Evolutionary conservation across 2,797 vertebrate species (phyloP), one percentile per base, ranked within the genome.

Genomic region (Loris lydekkerianus): DNA sequence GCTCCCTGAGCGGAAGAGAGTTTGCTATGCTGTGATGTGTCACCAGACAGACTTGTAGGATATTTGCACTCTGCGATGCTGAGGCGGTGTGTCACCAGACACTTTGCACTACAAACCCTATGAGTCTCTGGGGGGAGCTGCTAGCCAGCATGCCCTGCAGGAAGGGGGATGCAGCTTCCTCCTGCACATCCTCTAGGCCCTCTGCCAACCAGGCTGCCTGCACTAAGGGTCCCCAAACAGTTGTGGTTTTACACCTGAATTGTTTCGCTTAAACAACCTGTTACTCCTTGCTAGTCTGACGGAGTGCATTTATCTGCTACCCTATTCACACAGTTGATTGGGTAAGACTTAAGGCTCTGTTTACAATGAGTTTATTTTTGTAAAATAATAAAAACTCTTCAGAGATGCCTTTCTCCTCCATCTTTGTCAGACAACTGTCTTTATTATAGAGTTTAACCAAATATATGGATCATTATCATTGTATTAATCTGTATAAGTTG

Each of bases 331-430:
- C 8, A 75, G n/a, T 43, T 78, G 37, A 67, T 6, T 23, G 27
- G 13, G 15, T 49, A n/a, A 69, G 27, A 53, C 75, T 61, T 87
- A 72, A 83, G 46, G 46, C 46, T 75, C 60, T 87, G 63, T 73
- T 78, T 60, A 31, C 49, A 78, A 4, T 91, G 65, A 83, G 18
- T 80, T 29, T 10, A 21, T 90, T 73, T 61, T 31, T 53, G 10
- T 73, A 37, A 53, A 91, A 13, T 96, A 31, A 31, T 73, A 84
- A 95, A 89, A 87, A 58, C 43, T 83, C 69, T 86, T 78, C 10
- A 43, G 56, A 80, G 65, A 67, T 23, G 14, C 11, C 34, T 29
- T 86, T 78, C 3, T 21, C 67, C 53, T 15, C 27, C 31, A 0
- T 88, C 31, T 87, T 78, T 91, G 61, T 92, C 46, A 67, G 65